These are phyloP conservation scores for Parapsyche elsis DNA, from an alignment of 1,140 invertebrate genomes.

Conservation along the genomic window DNA sequence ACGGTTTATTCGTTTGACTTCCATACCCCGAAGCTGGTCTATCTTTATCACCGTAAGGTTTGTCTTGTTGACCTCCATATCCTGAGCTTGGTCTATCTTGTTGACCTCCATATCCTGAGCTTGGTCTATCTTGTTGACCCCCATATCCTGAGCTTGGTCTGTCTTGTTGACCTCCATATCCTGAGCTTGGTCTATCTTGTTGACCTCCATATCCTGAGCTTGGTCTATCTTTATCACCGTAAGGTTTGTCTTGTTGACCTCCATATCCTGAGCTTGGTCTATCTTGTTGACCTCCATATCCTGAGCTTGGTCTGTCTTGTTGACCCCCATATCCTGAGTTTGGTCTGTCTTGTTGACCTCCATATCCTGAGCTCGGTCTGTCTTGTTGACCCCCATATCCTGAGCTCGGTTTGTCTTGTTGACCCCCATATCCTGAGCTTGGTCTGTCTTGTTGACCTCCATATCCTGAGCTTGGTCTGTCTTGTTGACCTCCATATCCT, in stretches of 20 bases:
- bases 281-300: slow-evolving; percentile 11
- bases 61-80: slow-evolving; percentile 9
- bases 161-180: slow-evolving; percentile 7
- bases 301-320: slow-evolving; percentile 47
- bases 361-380: slow-evolving; percentile 19
- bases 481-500: slow-evolving; percentile 13
- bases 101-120: slow-evolving; percentile 16
- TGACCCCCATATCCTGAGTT: slow-evolving; percentile 12
- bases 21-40: background rate
- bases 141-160: slow-evolving; percentile 9
- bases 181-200: slow-evolving; percentile 15
- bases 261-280: slow-evolving; percentile 26
- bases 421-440: slow-evolving; percentile 14
- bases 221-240: slow-evolving; percentile 38
- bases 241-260: slow-evolving; percentile 17
- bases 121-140: background rate
- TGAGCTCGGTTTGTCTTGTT: slow-evolving; percentile 24
- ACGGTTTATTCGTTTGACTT: background rate
- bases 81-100: slow-evolving; percentile 21
- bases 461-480: background rate
- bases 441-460: background rate
- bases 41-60: background rate
- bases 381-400: slow-evolving; percentile 19
- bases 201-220: slow-evolving; percentile 12
- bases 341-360: slow-evolving; percentile 18